Conservation (phyloP, 2,113 vertebrate genomes). For the Crotalus viridis region DNA sequence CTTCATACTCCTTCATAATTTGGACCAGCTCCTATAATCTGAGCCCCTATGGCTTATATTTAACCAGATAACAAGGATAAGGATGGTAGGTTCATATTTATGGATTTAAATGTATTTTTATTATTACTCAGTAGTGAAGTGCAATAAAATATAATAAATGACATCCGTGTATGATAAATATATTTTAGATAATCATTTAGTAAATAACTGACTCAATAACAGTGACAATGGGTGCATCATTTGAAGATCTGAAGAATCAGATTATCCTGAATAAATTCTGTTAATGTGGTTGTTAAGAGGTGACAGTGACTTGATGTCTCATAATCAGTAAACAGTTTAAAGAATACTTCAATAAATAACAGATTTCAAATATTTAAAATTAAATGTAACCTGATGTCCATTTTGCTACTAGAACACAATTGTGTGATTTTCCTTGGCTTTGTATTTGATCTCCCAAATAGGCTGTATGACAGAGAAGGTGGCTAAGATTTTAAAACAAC, state of each 20-base stretch:
- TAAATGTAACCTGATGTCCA: background rate
- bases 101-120: background rate
- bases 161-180: background rate
- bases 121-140: background rate
- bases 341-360: background rate
- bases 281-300: background rate
- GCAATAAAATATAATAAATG: background rate
- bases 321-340: background rate
- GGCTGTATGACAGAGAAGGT: background rate
- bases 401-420: background rate
- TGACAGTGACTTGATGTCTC: background rate
- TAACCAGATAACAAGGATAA: background rate
- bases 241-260: background rate
- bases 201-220: background rate
- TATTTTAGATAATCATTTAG: background rate
- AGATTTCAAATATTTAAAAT: background rate
- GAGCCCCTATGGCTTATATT: background rate
- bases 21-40: background rate
- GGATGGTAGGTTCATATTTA: background rate
- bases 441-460: conserved; percentile 11
- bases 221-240: background rate
- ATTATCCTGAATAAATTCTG: background rate
- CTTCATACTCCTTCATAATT: background rate
- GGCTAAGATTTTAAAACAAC: background rate
- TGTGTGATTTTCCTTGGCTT: conserved; percentile 3